Evolutionary conservation across 2,113 vertebrate genomes (phyloP), one percentile per base, ranked within the genome.

Genomic region (Formicarius rufipectus): DNA sequence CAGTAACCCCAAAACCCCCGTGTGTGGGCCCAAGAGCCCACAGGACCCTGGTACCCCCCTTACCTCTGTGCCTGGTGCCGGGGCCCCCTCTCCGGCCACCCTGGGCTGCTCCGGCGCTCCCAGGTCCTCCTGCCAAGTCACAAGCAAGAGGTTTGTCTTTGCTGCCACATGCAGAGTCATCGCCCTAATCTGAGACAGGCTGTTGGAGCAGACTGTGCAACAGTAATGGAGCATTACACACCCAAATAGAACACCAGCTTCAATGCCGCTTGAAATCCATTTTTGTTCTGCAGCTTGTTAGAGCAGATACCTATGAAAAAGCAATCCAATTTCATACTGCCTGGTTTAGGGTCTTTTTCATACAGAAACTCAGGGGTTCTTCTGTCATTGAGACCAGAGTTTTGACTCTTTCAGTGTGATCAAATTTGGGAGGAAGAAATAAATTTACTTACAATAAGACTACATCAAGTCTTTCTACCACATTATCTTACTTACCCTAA

Each of bases 61-160:
- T 85, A 97, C 98, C 97, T 98, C 93, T 89, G 60, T 42, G 60
- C 60, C 60, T 10, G 60, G 60, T 5, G 73, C 93, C 0, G 63
- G 90, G 55, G 84, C 64, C 6, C 90, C 95, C 44, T 97, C 97
- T 86, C 95, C 97, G 2, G 60, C 94, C 31, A 19, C 9, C 52
- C 44, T 40, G 5, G 69, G 93, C 66, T 97, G 95, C 92, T 95
- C 90, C 2, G 93, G 93, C 4, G 3, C 45, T 22, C 72, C 90
- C 90, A 98, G 87, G 24, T 98, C 98, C 81, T 98, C 97, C 98
- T 98, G 96, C 59, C 94, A 95, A 93, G 90, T 63, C 69, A 94
- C 64, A 87, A 58, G 71, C 6, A 56, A 90, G 55, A 87, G 4
- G 37, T 72, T 84, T 56, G 85, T 69, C 87, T 69, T 88, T 24